Evolutionary conservation across 2,113 vertebrate species (phyloP).

Genomic region (Pedionomus torquatus): DNA sequence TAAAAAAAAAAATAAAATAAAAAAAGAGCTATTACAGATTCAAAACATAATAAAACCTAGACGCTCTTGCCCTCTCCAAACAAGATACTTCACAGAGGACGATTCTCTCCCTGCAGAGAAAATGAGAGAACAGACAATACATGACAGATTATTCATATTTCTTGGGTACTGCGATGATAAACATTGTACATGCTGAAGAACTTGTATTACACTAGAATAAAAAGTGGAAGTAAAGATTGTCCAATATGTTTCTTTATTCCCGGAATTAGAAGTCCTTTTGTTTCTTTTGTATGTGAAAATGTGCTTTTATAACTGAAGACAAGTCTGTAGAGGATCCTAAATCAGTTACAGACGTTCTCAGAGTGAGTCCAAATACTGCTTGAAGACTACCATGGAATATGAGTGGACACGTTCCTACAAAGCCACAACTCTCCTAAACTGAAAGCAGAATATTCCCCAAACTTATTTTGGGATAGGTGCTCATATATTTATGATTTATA

Average conservation of each 20-base stretch:
- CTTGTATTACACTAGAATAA: conserved; percentile 12
- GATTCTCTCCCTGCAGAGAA: background rate
- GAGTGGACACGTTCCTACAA: conserved; percentile 27
- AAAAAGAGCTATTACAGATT: background rate
- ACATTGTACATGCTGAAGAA: conserved; percentile 4
- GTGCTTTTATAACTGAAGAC: conserved; percentile 39
- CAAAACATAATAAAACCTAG: background rate
- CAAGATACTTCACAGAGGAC: background rate
- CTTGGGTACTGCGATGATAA: conserved; percentile 29
- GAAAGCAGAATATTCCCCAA: background rate
- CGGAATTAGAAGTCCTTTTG: conserved; percentile 26
- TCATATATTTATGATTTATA: background rate
- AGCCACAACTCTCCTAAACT: conserved; percentile 4
- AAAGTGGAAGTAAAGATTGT: conserved; percentile 32
- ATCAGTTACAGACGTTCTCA: conserved; percentile 31
- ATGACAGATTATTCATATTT: conserved; percentile 36
- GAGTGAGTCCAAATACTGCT: background rate
- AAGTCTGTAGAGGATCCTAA: conserved; percentile 32
- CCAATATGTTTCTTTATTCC: conserved; percentile 15
- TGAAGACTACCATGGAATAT: background rate
- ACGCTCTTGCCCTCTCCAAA: conserved; percentile 13
- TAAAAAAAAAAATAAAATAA: background rate
- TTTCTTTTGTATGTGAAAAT: conserved; percentile 32
- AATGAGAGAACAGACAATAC: conserved; percentile 25
- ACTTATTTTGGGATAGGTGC: conserved; percentile 21